Base-by-base conservation (phyloP, 2,888 invertebrate species). In the Amblyjoppa proteus region DNA sequence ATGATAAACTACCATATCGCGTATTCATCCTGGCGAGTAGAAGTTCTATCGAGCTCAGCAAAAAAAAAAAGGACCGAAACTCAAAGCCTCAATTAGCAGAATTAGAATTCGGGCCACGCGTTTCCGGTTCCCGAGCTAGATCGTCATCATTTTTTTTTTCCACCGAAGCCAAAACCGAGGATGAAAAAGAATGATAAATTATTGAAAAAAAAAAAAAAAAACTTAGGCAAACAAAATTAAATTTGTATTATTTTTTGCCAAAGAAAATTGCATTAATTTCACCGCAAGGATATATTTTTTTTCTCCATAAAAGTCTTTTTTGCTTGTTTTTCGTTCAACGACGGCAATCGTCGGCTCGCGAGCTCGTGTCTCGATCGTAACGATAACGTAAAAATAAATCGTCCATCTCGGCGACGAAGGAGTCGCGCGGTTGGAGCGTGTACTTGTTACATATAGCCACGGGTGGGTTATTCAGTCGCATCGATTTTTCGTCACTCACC, bases 401-500 rank as follows among this genome's bases (percentile, higher is more conserved):
- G 56, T 81, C 9, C 56, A 41, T 80, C 78, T 61, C 34, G 51
- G 34, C 56, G 53, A 41, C 51, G 66, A 38, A 28, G 56, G 53
- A 66, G 25, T 34, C 66, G 66, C 49, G 49, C 20, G 66, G 34
- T 45, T 3, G 45, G 20, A 34, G 13, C 45, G 45, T 49, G 49
- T 45, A 78, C 13, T n/a, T 56, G 38, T 25, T 31, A 58, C 31
- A n/a, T 34, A 68, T 28, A 13, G 16, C 53, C 53, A 66, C 66
- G 31, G 25, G 69, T 58, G 28, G 64, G 11, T 20, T 83, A 73
- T 88, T 78, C 74, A 78, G 73, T 82, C 76, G 74, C 87, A 88
- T 90, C 85, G 87, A 88, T 88, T 90, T 89, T 90, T 84, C 83
- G 86, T 80, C 82, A 83, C 51, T 89, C 75, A 88, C 87, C 83